phyloP scores from a whole-genome alignment of 2,888 invertebrate genomes.

The Dorcus hopei region DNA sequence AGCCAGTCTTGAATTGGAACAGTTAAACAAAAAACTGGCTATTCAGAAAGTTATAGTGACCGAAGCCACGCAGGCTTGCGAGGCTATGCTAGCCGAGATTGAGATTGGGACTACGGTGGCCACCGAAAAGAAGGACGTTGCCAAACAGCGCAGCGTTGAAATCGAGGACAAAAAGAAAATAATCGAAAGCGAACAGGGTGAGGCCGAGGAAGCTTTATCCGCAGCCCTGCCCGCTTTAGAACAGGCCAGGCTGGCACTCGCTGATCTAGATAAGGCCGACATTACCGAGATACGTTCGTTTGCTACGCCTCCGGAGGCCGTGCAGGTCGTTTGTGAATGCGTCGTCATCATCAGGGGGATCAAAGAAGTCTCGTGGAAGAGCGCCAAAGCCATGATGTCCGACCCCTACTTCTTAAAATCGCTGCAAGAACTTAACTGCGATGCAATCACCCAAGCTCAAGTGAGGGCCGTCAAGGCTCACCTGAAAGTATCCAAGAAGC shows the following conservation, averaged over 20 bases:
- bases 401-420: slow-evolving; percentile 79
- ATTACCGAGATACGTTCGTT: slow-evolving; percentile 92
- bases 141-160: slow-evolving; percentile 74
- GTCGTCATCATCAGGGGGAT: slow-evolving; percentile 74
- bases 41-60: slow-evolving; percentile 75
- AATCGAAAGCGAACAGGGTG: slow-evolving; percentile 77
- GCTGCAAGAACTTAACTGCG: slow-evolving; percentile 84
- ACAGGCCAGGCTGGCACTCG: slow-evolving; percentile 73
- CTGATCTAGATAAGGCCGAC: slow-evolving; percentile 82
- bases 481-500: slow-evolving; percentile 67
- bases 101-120: slow-evolving; percentile 68
- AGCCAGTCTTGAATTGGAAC: slow-evolving; percentile 76
- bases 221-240: slow-evolving; percentile 84
- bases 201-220: slow-evolving; percentile 76
- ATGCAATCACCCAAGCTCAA: slow-evolving; percentile 69
- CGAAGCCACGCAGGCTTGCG: slow-evolving; percentile 79
- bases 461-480: slow-evolving; percentile 68
- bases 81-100: slow-evolving; percentile 72
- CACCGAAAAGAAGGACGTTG: slow-evolving; percentile 73
- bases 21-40: slow-evolving; percentile 75
- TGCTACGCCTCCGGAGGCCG: slow-evolving; percentile 86
- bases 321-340: slow-evolving; percentile 86
- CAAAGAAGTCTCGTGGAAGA: slow-evolving; percentile 82
- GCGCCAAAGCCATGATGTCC: slow-evolving; percentile 86
- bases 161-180: slow-evolving; percentile 78